Base-by-base conservation (phyloP, 37 sponge, comb jelly and placozoan species). In the Amphimedon queenslandica region DNA sequence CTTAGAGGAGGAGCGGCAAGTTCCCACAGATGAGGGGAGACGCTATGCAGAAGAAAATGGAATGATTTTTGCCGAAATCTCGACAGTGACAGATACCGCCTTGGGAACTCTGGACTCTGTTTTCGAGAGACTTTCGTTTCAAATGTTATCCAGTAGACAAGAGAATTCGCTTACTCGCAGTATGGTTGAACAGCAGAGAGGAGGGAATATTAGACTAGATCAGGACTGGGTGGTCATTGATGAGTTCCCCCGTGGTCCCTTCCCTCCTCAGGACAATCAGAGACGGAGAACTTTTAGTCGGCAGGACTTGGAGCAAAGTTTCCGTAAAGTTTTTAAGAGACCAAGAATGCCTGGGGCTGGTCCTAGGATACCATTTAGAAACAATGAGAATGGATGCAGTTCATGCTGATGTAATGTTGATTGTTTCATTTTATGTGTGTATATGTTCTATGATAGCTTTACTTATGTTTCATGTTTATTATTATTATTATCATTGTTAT, bases 41-140 rank as follows among this genome's bases (percentile, higher is more conserved):
- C 30, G 37, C 11, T 69, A 77, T 23, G 81, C 77, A 6, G 77
- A 71, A 20, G 51, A 57, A 51, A 40, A 89, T 55, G 56, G 42
- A 24, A 80, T 89, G 73, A 0, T 53, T 0, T 84, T 51, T 33
- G 27, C 43, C 0, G 86, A 89, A 65, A 16, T 76, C 1, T 80
- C 86, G 4, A 81, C 84, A 28, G 75, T 64, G 42, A 38, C 74
- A 4, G 20, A 40, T 18, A 37, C 70, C 28, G n/a, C 37, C 11
- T 40, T 77, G n/a, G 24, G 40, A 10, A 47, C 35, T 37, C 64
- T 81, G 27, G 72, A 71, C 3, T 39, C 65, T 10, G n/a, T 57
- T 0, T 66, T 87, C 29, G 20, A 11, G 18, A 72, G 53, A 0
- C 77, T 87, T 0, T 55, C 73, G 23, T 5, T 51, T 24, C 31